Conservation (phyloP, 2,797 vertebrate species). For the Muscicapa comitata region DNA sequence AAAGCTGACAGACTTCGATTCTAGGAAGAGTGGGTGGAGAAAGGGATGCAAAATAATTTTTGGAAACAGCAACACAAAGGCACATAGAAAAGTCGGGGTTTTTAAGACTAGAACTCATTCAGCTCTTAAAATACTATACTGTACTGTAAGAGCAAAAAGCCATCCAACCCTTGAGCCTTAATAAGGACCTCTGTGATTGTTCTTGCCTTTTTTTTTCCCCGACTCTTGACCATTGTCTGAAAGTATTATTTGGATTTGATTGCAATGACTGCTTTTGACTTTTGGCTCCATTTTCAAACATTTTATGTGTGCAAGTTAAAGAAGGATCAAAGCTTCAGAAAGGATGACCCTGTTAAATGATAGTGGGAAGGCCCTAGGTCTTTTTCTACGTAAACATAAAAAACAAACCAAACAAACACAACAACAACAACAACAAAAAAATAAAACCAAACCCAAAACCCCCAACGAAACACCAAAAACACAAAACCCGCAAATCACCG, state of each 20-base stretch:
- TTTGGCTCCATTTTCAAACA: neutral
- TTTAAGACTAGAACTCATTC: neutral
- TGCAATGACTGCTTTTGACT: neutral
- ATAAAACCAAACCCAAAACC: neutral
- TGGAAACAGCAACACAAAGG: neutral
- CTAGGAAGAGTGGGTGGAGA: neutral
- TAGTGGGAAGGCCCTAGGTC: neutral
- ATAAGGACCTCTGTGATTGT: neutral
- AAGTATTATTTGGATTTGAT: neutral
- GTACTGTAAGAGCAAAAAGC: neutral
- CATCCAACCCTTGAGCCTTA: neutral
- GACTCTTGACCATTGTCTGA: neutral
- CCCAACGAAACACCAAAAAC: accelerated
- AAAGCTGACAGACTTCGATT: neutral
- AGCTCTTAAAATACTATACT: neutral
- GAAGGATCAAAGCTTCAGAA: neutral
- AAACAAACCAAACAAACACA: neutral
- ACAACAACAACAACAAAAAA: neutral
- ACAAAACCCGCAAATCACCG: accelerated
- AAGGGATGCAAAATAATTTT: neutral
- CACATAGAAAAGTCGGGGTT: neutral
- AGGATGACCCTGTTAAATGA: neutral
- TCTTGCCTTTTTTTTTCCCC: neutral
- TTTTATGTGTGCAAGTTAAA: neutral
- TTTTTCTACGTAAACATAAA: neutral